phyloP scores from a whole-genome alignment of 2,113 vertebrate species.

The Boleophthalmus pectinirostris region DNA sequence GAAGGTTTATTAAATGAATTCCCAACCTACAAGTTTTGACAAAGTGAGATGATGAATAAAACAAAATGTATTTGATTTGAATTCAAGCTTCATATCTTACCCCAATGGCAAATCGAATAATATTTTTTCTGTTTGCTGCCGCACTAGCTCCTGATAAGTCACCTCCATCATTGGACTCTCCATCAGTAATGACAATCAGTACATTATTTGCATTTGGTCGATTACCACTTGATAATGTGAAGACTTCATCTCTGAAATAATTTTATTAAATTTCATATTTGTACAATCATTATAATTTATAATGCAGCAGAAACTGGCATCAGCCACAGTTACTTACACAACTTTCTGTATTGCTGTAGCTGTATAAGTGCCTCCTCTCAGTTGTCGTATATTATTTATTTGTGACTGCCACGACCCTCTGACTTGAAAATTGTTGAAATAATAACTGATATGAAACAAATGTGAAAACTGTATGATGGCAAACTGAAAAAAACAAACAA shows the following conservation, averaged over 20 bases:
- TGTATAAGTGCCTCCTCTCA: background rate
- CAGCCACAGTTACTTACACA: conserved; percentile 56
- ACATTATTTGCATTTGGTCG: conserved; percentile 58
- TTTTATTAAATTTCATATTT: background rate
- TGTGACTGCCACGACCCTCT: background rate
- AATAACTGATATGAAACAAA: rapidly evolving
- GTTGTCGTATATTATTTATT: background rate
- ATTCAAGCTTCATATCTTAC: conserved; percentile 39
- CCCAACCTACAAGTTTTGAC: conserved; percentile 73
- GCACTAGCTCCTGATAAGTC: rapidly evolving
- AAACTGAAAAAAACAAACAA: conserved; percentile 64
- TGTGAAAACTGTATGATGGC: conserved; percentile 56
- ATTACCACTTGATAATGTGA: background rate
- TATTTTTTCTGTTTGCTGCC: conserved; percentile 4
- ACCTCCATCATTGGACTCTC: rapidly evolving
- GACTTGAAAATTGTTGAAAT: conserved; percentile 37
- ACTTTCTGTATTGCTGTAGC: conserved; percentile 42
- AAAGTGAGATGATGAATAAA: conserved; percentile 1
- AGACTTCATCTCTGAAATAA: conserved; percentile 40
- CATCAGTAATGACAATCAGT: conserved; percentile 77
- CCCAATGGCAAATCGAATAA: conserved; percentile 72
- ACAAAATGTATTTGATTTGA: background rate
- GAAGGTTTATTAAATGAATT: rapidly evolving
- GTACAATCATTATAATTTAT: background rate
- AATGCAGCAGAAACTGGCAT: background rate